phyloP scores from a whole-genome alignment of 2,113 vertebrate genomes.

The Lagenorhynchus albirostris region DNA sequence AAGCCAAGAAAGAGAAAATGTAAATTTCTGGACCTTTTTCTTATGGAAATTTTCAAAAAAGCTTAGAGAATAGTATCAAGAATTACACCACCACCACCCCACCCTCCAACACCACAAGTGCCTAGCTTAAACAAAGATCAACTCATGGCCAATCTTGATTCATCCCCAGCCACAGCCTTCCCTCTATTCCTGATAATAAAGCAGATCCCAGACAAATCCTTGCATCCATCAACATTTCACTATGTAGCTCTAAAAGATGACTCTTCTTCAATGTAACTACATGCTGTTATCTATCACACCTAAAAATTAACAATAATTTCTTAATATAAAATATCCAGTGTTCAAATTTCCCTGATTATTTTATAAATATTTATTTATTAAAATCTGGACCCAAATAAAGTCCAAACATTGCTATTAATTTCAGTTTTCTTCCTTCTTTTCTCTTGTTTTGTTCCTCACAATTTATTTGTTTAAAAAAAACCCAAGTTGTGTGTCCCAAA shows the following conservation, averaged over 20 bases:
- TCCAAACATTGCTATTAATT: background rate
- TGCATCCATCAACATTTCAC: background rate
- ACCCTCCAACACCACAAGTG: background rate
- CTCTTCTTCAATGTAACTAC: background rate
- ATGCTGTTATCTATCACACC: background rate
- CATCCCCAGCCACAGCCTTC: background rate
- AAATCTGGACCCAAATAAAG: constrained; percentile 19
- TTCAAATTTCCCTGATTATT: constrained; percentile 24
- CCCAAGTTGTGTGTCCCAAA: background rate
- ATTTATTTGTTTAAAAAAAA: background rate
- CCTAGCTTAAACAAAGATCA: background rate
- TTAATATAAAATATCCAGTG: constrained; percentile 35
- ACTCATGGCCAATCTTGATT: background rate
- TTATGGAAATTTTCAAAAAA: background rate
- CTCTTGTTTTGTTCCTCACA: background rate
- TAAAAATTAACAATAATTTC: constrained; percentile 13
- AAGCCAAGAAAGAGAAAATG: background rate
- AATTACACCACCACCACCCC: background rate
- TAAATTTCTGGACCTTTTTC: background rate
- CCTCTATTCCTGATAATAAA: background rate
- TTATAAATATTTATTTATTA: background rate
- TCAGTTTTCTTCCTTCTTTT: background rate
- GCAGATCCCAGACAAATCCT: background rate
- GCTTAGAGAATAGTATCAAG: background rate
- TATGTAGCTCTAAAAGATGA: background rate